Evolutionary conservation across 2,797 vertebrate species (phyloP), one percentile per base, ranked within the genome.

Genomic region (Cygnus olor): DNA sequence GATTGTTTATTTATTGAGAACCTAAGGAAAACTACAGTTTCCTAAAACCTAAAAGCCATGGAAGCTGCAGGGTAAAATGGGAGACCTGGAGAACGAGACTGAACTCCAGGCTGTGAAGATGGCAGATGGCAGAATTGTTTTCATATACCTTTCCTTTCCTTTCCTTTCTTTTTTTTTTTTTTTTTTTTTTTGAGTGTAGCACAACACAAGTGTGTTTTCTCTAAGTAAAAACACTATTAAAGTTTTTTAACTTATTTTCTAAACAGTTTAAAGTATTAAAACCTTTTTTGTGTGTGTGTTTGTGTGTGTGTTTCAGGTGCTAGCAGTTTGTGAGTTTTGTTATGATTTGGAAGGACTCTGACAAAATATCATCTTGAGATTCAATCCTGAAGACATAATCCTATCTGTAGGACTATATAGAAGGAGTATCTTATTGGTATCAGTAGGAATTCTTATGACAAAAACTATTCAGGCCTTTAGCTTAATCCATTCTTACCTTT

Each of bases 71-170:
- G 32, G 6, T 64, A 83, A 83, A 85, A 38, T 0, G 9, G 9
- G 21, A 58, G 18, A 51, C 9, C 5, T 54, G 5, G 5, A 10
- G 15, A 51, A 56, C 3, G 36, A 12, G 16, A 38, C n/a, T 58
- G 22, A 15, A 28, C 16, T n/a, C 76, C 3, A 5, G 54, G 5
- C 2, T 56, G 21, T 45, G 19, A 45, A 15, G 28, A 6, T 16
- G 7, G 9, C 15, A 74, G 30, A 40, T 27, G 19, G 11, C 10
- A 63, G 54, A 70, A 20, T 11, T 40, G 4, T 34, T 71, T 74
- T 47, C 12, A 42, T n/a, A 28, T 14, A 6, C 4, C 4, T 34
- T 57, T 42, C 6, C 0, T n/a, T 19, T 6, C 4, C 4, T n/a
- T 57, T 42, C 6, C 0, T n/a, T 19, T 72, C 40, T 34, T 34